Percentiles rank a stretch among this genome's conserved stretches.
Conservation (phyloP, 2,888 invertebrate species). For the Drosophila subsilvestris region DNA sequence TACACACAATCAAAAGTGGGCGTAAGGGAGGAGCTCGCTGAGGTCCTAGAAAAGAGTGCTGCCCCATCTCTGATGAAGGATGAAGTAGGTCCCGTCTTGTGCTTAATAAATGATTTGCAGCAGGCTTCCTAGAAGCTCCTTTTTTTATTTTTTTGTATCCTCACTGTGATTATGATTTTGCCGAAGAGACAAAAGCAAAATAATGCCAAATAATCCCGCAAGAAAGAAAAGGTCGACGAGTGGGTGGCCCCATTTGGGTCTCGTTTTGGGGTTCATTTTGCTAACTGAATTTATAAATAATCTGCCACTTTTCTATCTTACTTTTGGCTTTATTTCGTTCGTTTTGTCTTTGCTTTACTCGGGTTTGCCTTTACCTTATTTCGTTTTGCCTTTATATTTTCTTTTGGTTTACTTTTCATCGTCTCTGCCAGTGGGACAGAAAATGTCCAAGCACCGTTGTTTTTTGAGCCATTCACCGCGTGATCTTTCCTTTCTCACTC, state of each 20-base stretch:
- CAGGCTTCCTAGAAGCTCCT: conserved; percentile 4
- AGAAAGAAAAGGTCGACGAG: conserved; percentile 40
- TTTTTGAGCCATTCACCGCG: background rate
- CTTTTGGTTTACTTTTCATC: background rate
- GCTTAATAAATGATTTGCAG: conserved; percentile 54
- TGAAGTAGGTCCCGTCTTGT: conserved; percentile 4
- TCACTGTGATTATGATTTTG: conserved; percentile 58
- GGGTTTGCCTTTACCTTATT: background rate
- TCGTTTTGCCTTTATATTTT: background rate
- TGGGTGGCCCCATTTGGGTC: background rate
- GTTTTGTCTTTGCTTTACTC: background rate
- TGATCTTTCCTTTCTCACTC: background rate
- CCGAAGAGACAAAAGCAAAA: conserved; percentile 63
- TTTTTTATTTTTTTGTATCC: conserved; percentile 10
- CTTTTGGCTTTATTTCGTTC: background rate
- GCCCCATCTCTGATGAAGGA: conserved; percentile 1
- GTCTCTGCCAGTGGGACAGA: background rate
- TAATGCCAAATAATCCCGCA: conserved; percentile 66
- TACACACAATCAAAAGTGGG: conserved; percentile 47
- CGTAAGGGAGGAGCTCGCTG: conserved; percentile 16
- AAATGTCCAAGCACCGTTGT: background rate
- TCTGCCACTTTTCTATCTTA: conserved; percentile 2
- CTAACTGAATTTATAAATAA: conserved; percentile 28
- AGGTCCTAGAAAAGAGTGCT: conserved; percentile 4
- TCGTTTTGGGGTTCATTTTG: conserved; percentile 3